Evolutionary conservation across 2,888 invertebrate species (phyloP), one percentile per base, ranked within the genome.

Genomic region (Linnaemya tessellans): DNA sequence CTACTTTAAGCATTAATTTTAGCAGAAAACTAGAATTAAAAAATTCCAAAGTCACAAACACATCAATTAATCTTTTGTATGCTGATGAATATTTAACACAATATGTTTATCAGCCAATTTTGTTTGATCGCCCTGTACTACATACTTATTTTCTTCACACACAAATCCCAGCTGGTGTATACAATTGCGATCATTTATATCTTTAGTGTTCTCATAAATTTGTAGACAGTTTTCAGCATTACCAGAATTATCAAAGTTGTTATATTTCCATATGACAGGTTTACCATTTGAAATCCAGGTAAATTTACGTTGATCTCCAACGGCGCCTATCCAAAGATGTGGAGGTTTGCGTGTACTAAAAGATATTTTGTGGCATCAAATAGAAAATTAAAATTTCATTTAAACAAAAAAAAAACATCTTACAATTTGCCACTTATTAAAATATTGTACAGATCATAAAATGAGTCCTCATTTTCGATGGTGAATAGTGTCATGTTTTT

Each of bases 151-250:
- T 22, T 64, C 49, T 11, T 79, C 74, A 74, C 83, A 84, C 4
- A 79, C 83, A 49, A 77, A 84, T 18, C 83, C 83, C 67, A 79
- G n/a, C 18, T 56, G 62, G 1, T 54, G 46, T 1, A 30, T 25
- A 68, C 83, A 84, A 35, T 84, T 84, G 13, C 56, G 67, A 51
- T 84, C 83, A 30, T 79, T 84, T 18, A 84, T 9, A 54, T 68
- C 9, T 46, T 74, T 74, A 3, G 62, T 41, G 35, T 74, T 74
- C 13, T 74, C 74, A 38, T 9, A 64, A 13, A 84, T 3, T n/a
- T 84, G 79, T 20, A 84, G 25, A 49, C 83, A 84, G 56, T 84
- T 79, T 20, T 84, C 83, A 0, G 38, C 8, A 64, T 74, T 79
- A 4, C 51, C 62, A 3, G 54, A 18, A 74, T 79, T 79, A 56